A percentile compares a stretch with the other conserved stretches of the same genome.
Conservation (phyloP, 2,113 vertebrate genomes). For the Ivindomyrus marchei region DNA sequence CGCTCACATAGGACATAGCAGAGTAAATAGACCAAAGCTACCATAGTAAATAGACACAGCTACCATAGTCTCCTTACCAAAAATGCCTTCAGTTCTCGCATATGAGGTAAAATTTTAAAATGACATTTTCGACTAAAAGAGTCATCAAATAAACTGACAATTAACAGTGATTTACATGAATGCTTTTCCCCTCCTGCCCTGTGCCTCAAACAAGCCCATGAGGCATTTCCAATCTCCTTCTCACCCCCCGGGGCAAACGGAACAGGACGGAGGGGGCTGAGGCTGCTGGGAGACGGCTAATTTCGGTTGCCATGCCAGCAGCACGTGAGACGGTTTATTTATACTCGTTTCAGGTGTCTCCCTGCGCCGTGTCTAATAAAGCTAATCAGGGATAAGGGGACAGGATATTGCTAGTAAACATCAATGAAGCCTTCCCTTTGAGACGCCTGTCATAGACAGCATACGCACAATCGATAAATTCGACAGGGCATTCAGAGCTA, state of each 20-base stretch:
- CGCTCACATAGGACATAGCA: neutral
- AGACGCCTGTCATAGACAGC: constrained; percentile 15
- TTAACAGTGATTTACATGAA: neutral
- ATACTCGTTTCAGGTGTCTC: neutral
- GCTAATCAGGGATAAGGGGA: constrained; percentile 12
- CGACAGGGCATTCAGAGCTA: constrained; percentile 13
- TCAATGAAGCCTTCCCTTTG: neutral
- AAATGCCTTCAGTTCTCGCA: neutral
- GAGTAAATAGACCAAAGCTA: neutral
- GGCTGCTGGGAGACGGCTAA: neutral
- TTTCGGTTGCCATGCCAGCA: constrained; percentile 26
- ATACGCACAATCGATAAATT: constrained; percentile 13
- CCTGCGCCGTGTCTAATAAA: neutral
- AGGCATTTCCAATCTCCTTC: neutral
- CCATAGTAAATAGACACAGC: neutral
- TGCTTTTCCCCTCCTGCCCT: neutral
- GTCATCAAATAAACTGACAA: constrained; percentile 1
- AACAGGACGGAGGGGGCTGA: neutral
- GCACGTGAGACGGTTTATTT: neutral
- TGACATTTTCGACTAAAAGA: neutral
- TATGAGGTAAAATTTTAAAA: neutral
- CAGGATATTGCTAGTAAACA: neutral
- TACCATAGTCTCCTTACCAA: neutral
- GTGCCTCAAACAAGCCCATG: neutral
- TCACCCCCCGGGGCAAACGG: neutral